These are phyloP conservation scores for Ametastegia equiseti DNA, from an alignment of 2,888 invertebrate species.

Conservation along the genomic window DNA sequence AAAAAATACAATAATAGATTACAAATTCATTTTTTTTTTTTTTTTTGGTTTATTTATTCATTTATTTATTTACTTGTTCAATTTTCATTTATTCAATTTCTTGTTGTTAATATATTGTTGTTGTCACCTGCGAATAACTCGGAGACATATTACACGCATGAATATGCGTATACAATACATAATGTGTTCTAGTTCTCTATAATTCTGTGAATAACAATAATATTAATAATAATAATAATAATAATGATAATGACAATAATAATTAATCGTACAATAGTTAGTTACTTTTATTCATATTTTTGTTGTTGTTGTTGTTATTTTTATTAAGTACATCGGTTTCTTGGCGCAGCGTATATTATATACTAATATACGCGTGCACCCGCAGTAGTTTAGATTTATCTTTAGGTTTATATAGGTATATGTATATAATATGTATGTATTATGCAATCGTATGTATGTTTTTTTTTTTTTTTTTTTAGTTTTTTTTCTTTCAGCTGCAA, in stretches of 20 bases:
- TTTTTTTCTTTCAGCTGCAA: background rate
- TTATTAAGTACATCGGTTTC: slow-evolving; percentile 70
- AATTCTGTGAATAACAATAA: slow-evolving; percentile 59
- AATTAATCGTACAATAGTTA: background rate
- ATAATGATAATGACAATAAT: slow-evolving; percentile 52
- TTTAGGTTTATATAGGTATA: background rate
- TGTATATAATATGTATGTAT: too few relatives aligned
- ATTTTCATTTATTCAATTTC: slow-evolving; percentile 50
- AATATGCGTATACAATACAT: slow-evolving; percentile 55
- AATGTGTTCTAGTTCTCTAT: slow-evolving; percentile 64
- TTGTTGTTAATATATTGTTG: slow-evolving; percentile 28
- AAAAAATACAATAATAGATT: slow-evolving; percentile 69
- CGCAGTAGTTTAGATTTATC: background rate
- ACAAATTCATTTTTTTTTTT: slow-evolving; percentile 61
- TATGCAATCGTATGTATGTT: too few relatives aligned
- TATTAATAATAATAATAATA: slow-evolving; percentile 52
- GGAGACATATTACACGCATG: slow-evolving; percentile 64
- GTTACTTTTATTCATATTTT: background rate
- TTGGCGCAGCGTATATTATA: too few relatives aligned
- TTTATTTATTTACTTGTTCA: slow-evolving; percentile 52
- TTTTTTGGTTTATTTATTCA: slow-evolving; percentile 47
- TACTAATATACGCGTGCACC: too few relatives aligned
- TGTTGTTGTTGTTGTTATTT: background rate
- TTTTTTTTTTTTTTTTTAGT: background rate
- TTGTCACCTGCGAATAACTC: slow-evolving; percentile 67